Evolutionary conservation across 2,113 vertebrate genomes (phyloP).

Genomic region (Sinocyclocheilus grahami): DNA sequence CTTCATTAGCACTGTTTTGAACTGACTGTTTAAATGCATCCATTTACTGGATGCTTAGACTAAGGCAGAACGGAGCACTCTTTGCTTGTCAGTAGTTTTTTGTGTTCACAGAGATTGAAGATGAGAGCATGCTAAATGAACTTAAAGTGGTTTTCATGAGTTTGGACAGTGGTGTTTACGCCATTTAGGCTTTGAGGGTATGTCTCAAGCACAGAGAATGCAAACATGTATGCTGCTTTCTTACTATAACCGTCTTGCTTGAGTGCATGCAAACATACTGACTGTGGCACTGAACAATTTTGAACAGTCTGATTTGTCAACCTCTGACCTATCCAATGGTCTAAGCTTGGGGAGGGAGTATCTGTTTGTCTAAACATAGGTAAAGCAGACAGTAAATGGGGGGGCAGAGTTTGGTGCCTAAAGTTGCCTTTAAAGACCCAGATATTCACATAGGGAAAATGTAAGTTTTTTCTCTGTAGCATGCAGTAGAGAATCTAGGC

Average conservation of each 20-base stretch:
- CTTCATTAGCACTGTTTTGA: too few relatives aligned
- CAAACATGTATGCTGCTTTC: background rate
- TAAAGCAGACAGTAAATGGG: too few relatives aligned
- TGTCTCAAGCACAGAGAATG: background rate
- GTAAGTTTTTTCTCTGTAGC: too few relatives aligned
- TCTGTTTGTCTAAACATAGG: too few relatives aligned
- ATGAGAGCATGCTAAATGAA: slow-evolving; percentile 2
- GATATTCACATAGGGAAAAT: too few relatives aligned
- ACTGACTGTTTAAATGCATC: too few relatives aligned
- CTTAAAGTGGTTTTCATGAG: background rate
- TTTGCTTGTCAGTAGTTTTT: background rate
- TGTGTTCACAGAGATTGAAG: background rate
- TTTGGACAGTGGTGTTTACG: background rate
- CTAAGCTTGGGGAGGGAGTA: background rate
- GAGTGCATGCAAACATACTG: background rate
- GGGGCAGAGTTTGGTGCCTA: too few relatives aligned
- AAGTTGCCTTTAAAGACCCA: too few relatives aligned
- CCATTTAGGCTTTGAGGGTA: background rate
- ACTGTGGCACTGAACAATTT: background rate
- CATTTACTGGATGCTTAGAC: too few relatives aligned
- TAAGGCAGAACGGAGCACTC: background rate
- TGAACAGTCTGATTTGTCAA: background rate
- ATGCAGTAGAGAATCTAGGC: too few relatives aligned
- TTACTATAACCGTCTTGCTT: background rate
- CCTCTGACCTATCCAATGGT: background rate